phyloP scores from a whole-genome alignment of 2,113 vertebrate species.

The Ailurus styani region DNA sequence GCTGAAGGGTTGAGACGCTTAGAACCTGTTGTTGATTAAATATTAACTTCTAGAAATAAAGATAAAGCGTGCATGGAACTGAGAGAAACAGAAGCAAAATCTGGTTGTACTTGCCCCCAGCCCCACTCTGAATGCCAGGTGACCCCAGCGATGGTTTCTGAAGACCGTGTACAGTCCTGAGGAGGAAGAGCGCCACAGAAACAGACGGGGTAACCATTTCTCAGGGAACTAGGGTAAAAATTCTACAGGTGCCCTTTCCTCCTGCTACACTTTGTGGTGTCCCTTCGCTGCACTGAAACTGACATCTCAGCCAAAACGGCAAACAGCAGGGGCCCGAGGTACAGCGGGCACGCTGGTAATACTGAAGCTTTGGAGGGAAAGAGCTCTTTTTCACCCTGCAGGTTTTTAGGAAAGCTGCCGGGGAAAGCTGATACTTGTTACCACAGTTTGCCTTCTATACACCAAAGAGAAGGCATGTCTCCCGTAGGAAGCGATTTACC shows the following conservation, averaged over 20 bases:
- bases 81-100: background rate
- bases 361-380: background rate
- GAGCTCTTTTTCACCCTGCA: background rate
- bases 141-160: background rate
- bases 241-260: background rate
- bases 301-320: background rate
- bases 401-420: background rate
- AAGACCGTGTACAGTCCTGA: background rate
- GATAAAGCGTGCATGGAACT: background rate
- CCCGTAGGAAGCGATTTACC: background rate
- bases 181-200: background rate
- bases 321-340: background rate
- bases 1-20: background rate
- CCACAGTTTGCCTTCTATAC: background rate
- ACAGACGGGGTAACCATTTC: background rate
- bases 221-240: background rate
- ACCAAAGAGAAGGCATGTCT: background rate
- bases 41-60: background rate
- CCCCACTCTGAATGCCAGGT: background rate
- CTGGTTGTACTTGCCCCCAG: background rate
- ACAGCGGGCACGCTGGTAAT: fast-evolving
- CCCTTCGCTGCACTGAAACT: background rate
- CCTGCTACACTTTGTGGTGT: background rate
- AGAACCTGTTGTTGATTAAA: background rate
- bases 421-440: background rate